phyloP scores from a whole-genome alignment of 2,797 vertebrate species.

The Myotis daubentonii region DNA sequence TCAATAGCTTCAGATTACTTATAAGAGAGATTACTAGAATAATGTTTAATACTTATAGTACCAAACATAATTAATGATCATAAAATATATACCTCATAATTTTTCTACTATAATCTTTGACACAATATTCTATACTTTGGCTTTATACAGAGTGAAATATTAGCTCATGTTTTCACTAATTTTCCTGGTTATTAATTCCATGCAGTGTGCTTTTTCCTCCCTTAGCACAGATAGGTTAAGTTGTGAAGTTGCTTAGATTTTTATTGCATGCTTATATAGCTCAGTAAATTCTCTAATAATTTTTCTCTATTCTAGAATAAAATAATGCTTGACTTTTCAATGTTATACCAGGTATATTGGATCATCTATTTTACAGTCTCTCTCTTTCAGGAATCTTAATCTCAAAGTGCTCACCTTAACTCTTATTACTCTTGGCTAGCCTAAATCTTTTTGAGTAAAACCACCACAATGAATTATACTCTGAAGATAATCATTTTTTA shows the following conservation, averaged over 20 bases:
- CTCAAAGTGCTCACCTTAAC: not conserved
- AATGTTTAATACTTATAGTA: not conserved
- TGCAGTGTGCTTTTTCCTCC: not conserved
- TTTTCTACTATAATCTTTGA: conserved; percentile 21
- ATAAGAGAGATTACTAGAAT: not conserved
- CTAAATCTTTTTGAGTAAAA: conserved; percentile 3
- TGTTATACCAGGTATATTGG: conserved; percentile 27
- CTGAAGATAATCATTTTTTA: not conserved
- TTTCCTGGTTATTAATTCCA: conserved; percentile 62
- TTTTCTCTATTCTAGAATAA: conserved; percentile 53
- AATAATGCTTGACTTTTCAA: conserved; percentile 30
- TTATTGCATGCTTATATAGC: conserved; percentile 15
- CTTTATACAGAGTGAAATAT: not conserved
- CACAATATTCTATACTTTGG: not conserved
- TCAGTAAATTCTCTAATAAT: conserved; percentile 36
- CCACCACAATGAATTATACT: conserved; percentile 29
- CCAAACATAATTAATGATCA: conserved; percentile 21
- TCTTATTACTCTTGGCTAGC: not conserved
- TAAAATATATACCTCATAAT: conserved; percentile 17
- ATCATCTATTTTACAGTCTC: not conserved
- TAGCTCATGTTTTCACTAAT: conserved; percentile 56
- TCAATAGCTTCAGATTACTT: not conserved
- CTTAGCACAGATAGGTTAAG: conserved; percentile 15
- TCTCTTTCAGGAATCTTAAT: not conserved
- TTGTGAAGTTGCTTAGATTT: conserved; percentile 50